A percentile compares a stretch with the other conserved stretches of the same genome.
These are phyloP conservation scores for Scotopteryx bipunctaria DNA, from an alignment of 2,888 invertebrate species.

Conservation along the genomic window DNA sequence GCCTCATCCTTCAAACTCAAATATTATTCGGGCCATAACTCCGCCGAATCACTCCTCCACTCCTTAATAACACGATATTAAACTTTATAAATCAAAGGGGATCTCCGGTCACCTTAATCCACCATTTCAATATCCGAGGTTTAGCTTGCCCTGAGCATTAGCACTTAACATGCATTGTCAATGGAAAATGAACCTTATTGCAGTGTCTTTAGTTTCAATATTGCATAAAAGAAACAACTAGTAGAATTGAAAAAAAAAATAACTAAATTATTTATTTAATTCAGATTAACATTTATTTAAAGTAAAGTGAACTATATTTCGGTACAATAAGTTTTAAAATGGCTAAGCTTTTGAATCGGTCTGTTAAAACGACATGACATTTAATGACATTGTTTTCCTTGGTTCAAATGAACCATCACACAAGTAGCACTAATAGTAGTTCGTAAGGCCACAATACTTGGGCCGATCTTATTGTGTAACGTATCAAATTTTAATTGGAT, in stretches of 20 bases:
- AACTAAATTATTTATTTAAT: not conserved
- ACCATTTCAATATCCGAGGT: constrained; percentile 37
- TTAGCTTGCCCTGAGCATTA: not conserved
- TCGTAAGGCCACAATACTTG: too few species aligned
- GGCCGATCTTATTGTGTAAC: too few species aligned
- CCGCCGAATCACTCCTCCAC: constrained; percentile 22
- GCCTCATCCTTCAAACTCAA: constrained; percentile 7
- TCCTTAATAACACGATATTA: constrained; percentile 39
- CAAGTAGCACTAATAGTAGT: too few species aligned
- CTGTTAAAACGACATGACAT: too few species aligned
- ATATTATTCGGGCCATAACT: constrained; percentile 20
- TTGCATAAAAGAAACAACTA: not conserved
- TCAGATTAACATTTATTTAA: too few species aligned
- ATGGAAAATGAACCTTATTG: constrained; percentile 1
- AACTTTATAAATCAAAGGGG: constrained; percentile 38
- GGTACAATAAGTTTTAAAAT: too few species aligned
- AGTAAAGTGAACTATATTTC: too few species aligned
- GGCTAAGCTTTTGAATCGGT: too few species aligned
- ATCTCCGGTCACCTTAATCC: constrained; percentile 39
- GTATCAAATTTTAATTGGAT: too few species aligned
- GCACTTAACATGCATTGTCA: not conserved
- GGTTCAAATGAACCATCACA: too few species aligned
- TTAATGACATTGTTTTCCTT: too few species aligned
- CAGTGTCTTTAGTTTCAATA: not conserved
- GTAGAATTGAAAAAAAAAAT: not conserved